Conservation (phyloP, 2,797 vertebrate genomes). For the Aplochiton taeniatus region DNA sequence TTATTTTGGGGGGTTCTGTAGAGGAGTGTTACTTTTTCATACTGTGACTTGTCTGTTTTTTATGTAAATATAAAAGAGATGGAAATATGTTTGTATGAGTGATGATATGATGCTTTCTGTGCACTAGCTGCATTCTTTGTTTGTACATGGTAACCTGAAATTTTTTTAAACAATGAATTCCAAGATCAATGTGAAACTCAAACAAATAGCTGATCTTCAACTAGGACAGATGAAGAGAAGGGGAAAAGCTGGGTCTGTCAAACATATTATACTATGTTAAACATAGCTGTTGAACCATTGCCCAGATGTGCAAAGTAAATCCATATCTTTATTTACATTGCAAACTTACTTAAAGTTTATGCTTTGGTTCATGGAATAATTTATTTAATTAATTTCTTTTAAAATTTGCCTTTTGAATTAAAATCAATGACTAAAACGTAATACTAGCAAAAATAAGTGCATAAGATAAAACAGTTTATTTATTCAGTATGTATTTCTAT, state of each 20-base stretch:
- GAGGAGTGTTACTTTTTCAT: constrained; percentile 34
- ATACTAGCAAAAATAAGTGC: no score
- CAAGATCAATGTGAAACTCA: not conserved
- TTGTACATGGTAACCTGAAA: no score
- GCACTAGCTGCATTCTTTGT: constrained; percentile 35
- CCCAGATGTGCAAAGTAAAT: constrained; percentile 48
- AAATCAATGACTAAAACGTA: no score
- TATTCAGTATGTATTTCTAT: no score
- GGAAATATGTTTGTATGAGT: constrained; percentile 22
- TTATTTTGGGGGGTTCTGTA: constrained; percentile 15
- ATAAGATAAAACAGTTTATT: no score
- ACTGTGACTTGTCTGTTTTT: constrained; percentile 5
- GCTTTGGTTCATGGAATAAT: no score
- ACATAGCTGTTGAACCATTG: not conserved
- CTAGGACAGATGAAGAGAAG: no score
- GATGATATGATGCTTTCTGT: constrained; percentile 29
- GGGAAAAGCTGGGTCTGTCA: no score
- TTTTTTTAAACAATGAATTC: no score
- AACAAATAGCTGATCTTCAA: no score
- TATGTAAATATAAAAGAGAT: constrained; percentile 27
- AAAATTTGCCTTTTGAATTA: no score
- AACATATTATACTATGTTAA: not conserved
- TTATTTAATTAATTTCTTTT: no score
- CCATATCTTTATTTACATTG: constrained; percentile 19
- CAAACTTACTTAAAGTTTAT: not conserved